These are phyloP conservation scores for Anthopleura sola DNA, from an alignment of 64 coral and sea anemone genomes.

Conservation along the genomic window DNA sequence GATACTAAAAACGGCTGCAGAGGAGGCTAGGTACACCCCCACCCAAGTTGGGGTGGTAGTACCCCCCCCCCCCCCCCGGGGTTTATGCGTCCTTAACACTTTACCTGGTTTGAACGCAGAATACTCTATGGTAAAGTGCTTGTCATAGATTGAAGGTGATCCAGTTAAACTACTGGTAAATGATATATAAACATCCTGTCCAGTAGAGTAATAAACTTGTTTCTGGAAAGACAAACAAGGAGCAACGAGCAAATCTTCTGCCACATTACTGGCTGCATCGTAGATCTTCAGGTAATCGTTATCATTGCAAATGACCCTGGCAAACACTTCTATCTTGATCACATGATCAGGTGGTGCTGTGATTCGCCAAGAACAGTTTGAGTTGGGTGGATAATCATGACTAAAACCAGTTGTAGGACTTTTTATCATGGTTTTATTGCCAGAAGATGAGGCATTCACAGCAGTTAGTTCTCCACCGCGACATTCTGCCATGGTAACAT, in stretches of 20 bases:
- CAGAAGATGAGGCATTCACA: neutral
- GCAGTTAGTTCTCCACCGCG: neutral
- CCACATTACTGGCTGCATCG: neutral
- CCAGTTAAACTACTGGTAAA: neutral
- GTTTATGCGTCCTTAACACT: neutral
- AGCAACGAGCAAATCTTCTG: neutral
- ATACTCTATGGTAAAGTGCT: neutral
- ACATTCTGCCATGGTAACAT: neutral
- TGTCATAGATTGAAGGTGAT: neutral
- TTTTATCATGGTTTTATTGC: neutral
- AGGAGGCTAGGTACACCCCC: too few relatives aligned
- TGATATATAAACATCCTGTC: neutral
- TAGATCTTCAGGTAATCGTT: constrained; percentile 6
- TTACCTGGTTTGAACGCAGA: neutral
- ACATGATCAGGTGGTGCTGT: neutral
- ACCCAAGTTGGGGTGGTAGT: too few relatives aligned
- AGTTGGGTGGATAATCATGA: neutral
- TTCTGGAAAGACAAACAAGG: neutral
- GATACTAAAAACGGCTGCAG: too few relatives aligned
- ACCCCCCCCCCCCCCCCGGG: too few relatives aligned
- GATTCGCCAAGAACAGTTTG: neutral
- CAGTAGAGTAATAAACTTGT: neutral
- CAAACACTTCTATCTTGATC: neutral
- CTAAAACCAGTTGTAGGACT: neutral
- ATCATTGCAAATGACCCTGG: neutral